These are phyloP conservation scores for Lophius americanus DNA, from an alignment of 2,797 vertebrate genomes.

Conservation along the genomic window DNA sequence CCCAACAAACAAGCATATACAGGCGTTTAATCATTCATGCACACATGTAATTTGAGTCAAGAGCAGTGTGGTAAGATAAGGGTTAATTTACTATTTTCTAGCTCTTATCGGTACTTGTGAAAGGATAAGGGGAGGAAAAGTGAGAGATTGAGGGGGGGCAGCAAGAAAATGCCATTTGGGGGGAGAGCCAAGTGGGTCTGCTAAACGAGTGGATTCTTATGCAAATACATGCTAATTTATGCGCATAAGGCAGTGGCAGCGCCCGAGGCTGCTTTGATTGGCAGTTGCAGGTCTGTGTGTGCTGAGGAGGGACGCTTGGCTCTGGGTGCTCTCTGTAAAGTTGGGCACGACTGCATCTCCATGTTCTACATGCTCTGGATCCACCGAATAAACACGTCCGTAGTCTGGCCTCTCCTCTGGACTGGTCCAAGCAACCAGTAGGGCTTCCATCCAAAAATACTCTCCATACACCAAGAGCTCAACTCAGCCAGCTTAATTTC, in stretches of 20 bases:
- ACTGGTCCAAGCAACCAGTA: constrained; percentile 58
- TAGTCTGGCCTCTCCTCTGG: constrained; percentile 64
- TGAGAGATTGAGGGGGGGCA: constrained; percentile 63
- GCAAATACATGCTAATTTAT: constrained; percentile 89
- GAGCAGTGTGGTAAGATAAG: constrained; percentile 66
- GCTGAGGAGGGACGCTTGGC: constrained; percentile 76
- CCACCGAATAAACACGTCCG: constrained; percentile 63
- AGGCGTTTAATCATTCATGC: constrained; percentile 47
- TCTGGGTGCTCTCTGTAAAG: constrained; percentile 75
- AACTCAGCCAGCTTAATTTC: constrained; percentile 76
- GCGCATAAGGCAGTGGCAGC: constrained; percentile 80
- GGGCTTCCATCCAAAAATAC: constrained; percentile 68
- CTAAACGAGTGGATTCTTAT: constrained; percentile 84
- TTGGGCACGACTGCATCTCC: constrained; percentile 74
- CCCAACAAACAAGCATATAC: constrained; percentile 65
- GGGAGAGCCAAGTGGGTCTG: constrained; percentile 80
- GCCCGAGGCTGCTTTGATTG: constrained; percentile 85
- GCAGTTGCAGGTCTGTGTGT: constrained; percentile 84
- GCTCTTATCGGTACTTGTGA: constrained; percentile 77
- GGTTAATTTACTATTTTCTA: constrained; percentile 77
- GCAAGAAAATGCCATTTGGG: constrained; percentile 82
- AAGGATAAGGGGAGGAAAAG: constrained; percentile 77
- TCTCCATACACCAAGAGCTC: constrained; percentile 71
- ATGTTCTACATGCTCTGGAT: constrained; percentile 77
- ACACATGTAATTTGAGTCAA: constrained; percentile 71